These are phyloP conservation scores for Erebia epiphron DNA, from an alignment of 2,888 invertebrate genomes.

Conservation along the genomic window DNA sequence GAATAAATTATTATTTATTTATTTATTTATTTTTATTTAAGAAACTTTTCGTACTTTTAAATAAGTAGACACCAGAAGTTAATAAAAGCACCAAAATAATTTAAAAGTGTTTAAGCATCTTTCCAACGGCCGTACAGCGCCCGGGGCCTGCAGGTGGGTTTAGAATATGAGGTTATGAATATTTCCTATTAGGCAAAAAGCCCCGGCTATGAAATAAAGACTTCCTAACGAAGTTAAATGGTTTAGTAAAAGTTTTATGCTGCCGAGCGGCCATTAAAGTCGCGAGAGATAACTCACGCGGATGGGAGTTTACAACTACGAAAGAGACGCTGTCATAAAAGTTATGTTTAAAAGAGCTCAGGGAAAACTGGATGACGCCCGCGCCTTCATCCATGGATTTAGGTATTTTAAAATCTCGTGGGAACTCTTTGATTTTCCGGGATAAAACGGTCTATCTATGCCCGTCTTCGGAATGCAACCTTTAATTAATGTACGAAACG, in stretches of 20 bases:
- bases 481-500: too few relatives aligned
- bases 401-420: too few relatives aligned
- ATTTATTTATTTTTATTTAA: too few relatives aligned
- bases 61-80: not conserved
- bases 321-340: not conserved
- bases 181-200: slow-evolving; percentile 47
- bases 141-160: slow-evolving; percentile 24
- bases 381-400: too few relatives aligned
- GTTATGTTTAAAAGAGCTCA: not conserved
- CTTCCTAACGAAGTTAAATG: slow-evolving; percentile 50
- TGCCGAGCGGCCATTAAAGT: slow-evolving; percentile 36
- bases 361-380: too few relatives aligned
- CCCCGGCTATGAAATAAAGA: slow-evolving; percentile 47
- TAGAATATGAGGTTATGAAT: slow-evolving; percentile 45
- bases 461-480: too few relatives aligned
- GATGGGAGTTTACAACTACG: slow-evolving; percentile 2
- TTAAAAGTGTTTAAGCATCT: slow-evolving; percentile 22
- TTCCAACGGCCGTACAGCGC: slow-evolving; percentile 23
- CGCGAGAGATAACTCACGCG: slow-evolving; percentile 21
- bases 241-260: slow-evolving; percentile 48
- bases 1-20: too few relatives aligned
- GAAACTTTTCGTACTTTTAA: not conserved
- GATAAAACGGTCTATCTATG: too few relatives aligned
- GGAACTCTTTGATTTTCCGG: too few relatives aligned
- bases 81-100: slow-evolving; percentile 23